Evolutionary conservation across 2,113 vertebrate species (phyloP).

Genomic region (Upupa epops): DNA sequence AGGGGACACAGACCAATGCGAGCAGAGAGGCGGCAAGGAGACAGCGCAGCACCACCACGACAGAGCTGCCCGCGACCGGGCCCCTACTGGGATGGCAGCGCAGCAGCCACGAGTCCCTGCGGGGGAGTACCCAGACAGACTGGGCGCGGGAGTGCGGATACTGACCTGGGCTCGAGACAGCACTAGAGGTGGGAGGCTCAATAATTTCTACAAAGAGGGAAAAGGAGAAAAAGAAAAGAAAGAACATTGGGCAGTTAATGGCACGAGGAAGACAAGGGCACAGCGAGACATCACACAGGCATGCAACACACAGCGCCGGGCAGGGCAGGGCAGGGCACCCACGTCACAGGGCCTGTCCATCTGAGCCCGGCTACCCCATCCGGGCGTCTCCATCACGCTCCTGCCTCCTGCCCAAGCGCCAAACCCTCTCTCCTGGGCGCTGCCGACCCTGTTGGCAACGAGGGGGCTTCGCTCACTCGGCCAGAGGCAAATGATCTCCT

Average conservation of each 20-base stretch:
- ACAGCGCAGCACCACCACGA: constrained; percentile 60
- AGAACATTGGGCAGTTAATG: constrained; percentile 95
- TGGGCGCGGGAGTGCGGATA: constrained; percentile 88
- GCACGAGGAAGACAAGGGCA: constrained; percentile 82
- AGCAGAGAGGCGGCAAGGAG: constrained; percentile 67
- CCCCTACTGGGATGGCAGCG: not conserved
- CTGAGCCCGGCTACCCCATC: not conserved
- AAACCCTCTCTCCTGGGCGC: not conserved
- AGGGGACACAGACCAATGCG: constrained; percentile 37
- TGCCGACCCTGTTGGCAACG: not conserved
- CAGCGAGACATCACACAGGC: constrained; percentile 80
- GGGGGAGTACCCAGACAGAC: constrained; percentile 81
- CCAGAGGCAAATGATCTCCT: no score
- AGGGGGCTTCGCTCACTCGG: not conserved
- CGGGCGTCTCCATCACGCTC: not conserved
- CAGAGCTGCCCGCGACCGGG: not conserved
- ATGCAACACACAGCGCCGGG: constrained; percentile 69
- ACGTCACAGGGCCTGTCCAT: not conserved
- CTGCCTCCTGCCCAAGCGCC: not conserved
- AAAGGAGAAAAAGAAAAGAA: constrained; percentile 77
- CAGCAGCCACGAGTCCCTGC: not conserved
- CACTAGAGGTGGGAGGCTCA: constrained; percentile 97
- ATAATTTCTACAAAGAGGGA: constrained; percentile 95
- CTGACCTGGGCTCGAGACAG: constrained; percentile 99
- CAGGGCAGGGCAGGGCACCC: not conserved